Percentiles rank a stretch among this genome's conserved stretches.
These are phyloP conservation scores for Nemoura dubitans DNA, from an alignment of 2,888 invertebrate species.

Conservation along the genomic window DNA sequence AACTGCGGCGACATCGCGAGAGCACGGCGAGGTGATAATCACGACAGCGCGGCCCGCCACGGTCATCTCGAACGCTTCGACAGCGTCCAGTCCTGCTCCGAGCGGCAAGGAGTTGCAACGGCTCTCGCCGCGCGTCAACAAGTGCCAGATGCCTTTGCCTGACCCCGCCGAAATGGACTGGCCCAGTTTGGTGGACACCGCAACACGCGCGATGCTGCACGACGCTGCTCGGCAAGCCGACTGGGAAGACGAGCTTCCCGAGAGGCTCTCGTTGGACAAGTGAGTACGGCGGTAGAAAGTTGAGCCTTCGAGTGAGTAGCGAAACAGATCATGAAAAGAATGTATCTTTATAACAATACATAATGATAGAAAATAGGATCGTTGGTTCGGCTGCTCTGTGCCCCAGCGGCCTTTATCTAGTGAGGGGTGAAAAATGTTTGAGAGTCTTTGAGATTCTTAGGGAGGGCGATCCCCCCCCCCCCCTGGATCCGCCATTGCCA, in stretches of 20 bases:
- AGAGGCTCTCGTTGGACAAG: conserved; percentile 56
- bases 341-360: no score
- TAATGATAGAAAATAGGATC: no score
- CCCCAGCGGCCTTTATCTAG: no score
- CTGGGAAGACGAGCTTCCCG: conserved; percentile 60
- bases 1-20: background rate
- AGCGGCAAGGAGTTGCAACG: conserved; percentile 65
- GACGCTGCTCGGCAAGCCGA: conserved; percentile 53
- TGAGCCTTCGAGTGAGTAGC: no score
- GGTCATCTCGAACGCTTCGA: conserved; percentile 71
- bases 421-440: no score
- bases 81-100: conserved; percentile 65
- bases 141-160: conserved; percentile 67
- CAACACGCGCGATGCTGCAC: conserved; percentile 76
- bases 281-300: conserved; percentile 35
- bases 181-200: conserved; percentile 82
- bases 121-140: conserved; percentile 58
- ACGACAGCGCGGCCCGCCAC: conserved; percentile 74
- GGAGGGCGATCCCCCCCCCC: no score
- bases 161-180: conserved; percentile 79
- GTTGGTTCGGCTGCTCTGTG: no score
- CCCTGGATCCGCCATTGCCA: no score
- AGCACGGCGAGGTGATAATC: conserved; percentile 65
- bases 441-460: no score
- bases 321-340: no score